These are phyloP conservation scores for Drosophila yooni DNA, from an alignment of 2,888 invertebrate species.

Conservation along the genomic window DNA sequence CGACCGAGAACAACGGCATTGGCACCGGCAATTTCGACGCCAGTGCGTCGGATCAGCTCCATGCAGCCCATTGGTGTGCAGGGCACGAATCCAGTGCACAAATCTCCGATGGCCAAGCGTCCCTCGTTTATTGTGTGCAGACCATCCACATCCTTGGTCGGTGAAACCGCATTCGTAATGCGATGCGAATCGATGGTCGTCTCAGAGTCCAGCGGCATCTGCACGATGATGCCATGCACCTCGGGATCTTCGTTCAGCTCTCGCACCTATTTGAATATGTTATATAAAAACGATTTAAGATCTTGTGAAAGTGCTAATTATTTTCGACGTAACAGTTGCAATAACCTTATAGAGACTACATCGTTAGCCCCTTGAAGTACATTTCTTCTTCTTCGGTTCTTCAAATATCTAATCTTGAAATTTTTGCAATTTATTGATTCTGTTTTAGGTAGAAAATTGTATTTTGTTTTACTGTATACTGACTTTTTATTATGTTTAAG, in stretches of 20 bases:
- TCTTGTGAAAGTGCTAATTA: slow-evolving; percentile 1
- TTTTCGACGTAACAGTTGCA: neutral
- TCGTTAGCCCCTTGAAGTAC: too few species aligned
- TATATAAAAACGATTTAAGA: neutral
- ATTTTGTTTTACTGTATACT: neutral
- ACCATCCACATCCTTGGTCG: slow-evolving; percentile 97
- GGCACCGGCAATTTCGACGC: slow-evolving; percentile 91
- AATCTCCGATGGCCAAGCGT: slow-evolving; percentile 94
- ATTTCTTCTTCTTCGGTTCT: neutral
- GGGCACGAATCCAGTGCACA: slow-evolving; percentile 93
- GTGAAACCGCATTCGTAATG: slow-evolving; percentile 94
- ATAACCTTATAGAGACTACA: neutral
- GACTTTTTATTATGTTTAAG: neutral
- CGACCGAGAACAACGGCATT: slow-evolving; percentile 97
- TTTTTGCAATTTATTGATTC: neutral
- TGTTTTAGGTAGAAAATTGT: neutral
- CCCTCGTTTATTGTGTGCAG: slow-evolving; percentile 97
- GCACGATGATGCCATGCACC: slow-evolving; percentile 98
- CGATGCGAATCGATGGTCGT: slow-evolving; percentile 93
- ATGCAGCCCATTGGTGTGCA: slow-evolving; percentile 98
- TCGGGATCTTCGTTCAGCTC: slow-evolving; percentile 92
- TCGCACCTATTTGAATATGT: slow-evolving; percentile 65
- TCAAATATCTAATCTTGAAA: neutral
- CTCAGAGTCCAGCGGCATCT: slow-evolving; percentile 96
- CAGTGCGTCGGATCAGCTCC: slow-evolving; percentile 90